phyloP scores from a whole-genome alignment of 2,113 vertebrate species.

The Ramphastos sulfuratus region DNA sequence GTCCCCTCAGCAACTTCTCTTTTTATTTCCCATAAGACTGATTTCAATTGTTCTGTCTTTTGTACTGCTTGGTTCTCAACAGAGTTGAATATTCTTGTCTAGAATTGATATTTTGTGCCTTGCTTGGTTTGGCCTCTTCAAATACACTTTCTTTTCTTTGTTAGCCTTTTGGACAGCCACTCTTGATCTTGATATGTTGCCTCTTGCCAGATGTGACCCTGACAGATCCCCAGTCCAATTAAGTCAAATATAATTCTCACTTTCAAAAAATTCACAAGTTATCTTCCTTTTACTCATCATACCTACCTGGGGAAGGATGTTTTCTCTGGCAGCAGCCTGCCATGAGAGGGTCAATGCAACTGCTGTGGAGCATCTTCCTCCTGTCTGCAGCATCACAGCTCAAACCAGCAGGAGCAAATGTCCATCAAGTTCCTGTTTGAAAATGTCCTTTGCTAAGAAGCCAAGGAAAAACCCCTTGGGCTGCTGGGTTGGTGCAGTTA shows the following conservation, averaged over 20 bases:
- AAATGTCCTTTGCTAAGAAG: neutral
- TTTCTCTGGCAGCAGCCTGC: neutral
- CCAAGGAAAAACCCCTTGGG: neutral
- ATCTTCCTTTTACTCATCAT: neutral
- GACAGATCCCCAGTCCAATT: neutral
- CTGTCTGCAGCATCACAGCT: neutral
- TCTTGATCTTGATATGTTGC: neutral
- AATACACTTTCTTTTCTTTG: neutral
- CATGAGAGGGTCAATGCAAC: neutral
- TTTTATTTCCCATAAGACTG: neutral
- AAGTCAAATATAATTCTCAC: neutral
- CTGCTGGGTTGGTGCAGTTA: neutral
- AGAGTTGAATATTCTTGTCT: neutral
- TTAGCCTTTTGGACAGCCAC: neutral
- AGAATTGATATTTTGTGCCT: neutral
- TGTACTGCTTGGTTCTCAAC: neutral
- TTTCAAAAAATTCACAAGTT: neutral
- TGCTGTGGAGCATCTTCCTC: neutral
- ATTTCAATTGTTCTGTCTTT: neutral
- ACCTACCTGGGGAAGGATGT: neutral
- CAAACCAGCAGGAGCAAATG: neutral
- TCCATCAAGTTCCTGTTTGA: neutral
- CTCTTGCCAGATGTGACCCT: neutral
- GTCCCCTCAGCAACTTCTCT: too few species aligned
- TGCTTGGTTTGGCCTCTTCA: neutral